Percentiles rank a stretch among this genome's conserved stretches.
These are phyloP conservation scores for Stegostoma tigrinum DNA, from an alignment of 2,113 vertebrate species.

Conservation along the genomic window DNA sequence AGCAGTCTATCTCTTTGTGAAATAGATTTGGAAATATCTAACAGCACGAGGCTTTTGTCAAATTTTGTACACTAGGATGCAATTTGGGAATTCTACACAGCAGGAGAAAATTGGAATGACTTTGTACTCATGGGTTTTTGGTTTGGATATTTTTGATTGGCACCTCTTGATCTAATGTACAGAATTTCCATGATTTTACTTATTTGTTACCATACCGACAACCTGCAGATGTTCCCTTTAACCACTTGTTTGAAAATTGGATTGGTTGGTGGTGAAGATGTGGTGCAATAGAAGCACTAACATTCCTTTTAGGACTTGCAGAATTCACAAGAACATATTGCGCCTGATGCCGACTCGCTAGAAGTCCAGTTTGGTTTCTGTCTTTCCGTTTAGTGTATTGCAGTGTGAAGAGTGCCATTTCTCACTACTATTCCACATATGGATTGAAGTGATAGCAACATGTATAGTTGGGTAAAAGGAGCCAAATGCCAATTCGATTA, in stretches of 20 bases:
- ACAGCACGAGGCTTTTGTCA: neutral
- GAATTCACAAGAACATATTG: neutral
- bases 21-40: neutral
- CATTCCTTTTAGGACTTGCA: neutral
- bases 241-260: neutral
- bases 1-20: neutral
- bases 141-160: neutral
- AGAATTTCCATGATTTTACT: neutral
- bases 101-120: neutral
- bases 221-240: neutral
- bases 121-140: neutral
- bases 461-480: too few species aligned
- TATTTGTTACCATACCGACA: too few species aligned
- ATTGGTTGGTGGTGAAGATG: too few species aligned
- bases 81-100: neutral
- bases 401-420: too few species aligned
- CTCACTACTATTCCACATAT: too few species aligned
- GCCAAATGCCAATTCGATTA: too few species aligned
- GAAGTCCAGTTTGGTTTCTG: neutral
- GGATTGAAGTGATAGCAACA: too few species aligned
- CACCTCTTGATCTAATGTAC: neutral
- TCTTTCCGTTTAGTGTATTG: neutral
- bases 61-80: neutral
- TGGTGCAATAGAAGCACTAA: too few species aligned
- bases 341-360: neutral